Evolutionary conservation across 37 sponge, comb jelly and placozoan genomes (phyloP), one percentile per base, ranked within the genome.

Genomic region (Hormiphora californensis): DNA sequence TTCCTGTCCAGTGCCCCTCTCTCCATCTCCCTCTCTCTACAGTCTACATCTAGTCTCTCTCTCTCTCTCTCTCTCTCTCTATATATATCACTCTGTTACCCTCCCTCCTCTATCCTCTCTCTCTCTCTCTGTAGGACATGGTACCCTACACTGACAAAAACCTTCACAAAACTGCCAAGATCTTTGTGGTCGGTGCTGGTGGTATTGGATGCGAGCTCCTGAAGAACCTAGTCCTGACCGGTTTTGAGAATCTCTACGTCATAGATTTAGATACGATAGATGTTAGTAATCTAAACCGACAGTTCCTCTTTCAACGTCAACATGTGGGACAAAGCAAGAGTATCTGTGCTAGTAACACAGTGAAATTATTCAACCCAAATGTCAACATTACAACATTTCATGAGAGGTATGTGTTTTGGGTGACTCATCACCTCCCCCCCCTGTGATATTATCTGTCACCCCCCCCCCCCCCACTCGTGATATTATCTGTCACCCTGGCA

Each of bases 211-310:
- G 99, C 86, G 99, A 98, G 85, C 90, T 98, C 40, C 51, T 95
- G 30, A 98, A 98, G 89, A 98, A 94, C 78, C 88, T 98, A 12
- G 99, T 95, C 5, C 88, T 98, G 27, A 92, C 94, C 19, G 99
- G 99, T 0, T 93, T 98, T 54, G 39, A 81, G 22, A 87, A 93
- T 55, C 91, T 98, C 40, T 62, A 91, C 22, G 89, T 95, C 55
- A 91, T 98, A 46, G 99, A 98, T 87, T 86, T 98, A 40, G 99
- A 98, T 73, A 98, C 99, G 0, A 98, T 98, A 55, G 99, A 98
- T 68, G 99, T 98, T 53, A 95, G 95, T 63, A 98, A 98, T 40
- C 55, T 98, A 55, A 98, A 98, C 88, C 39, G 99, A 49, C 99
- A 98, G 87, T 98, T 98, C 85, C 89, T 98, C 40, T 98, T 98